These are phyloP conservation scores for Tetropium fuscum DNA, from an alignment of 2,888 invertebrate genomes.

Conservation along the genomic window DNA sequence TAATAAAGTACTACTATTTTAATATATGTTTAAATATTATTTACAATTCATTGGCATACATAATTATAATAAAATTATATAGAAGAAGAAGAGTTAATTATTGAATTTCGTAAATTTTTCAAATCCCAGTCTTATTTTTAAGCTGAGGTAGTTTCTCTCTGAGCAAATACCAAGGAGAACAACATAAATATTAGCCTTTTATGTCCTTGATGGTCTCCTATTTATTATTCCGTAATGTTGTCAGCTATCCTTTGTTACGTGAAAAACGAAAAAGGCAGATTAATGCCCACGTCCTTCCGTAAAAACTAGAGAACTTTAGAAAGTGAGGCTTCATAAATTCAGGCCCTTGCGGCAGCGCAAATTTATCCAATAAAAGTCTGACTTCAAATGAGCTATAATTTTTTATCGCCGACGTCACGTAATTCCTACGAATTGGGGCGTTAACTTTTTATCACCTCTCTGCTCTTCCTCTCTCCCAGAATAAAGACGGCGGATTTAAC, in stretches of 20 bases:
- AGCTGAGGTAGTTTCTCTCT: too few relatives aligned
- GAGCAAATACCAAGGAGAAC: too few relatives aligned
- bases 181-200: slow-evolving; percentile 16
- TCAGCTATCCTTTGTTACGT: slow-evolving; percentile 22
- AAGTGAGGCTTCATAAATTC: background rate
- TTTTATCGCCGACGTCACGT: slow-evolving; percentile 6
- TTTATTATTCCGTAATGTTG: slow-evolving; percentile 24
- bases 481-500: too few relatives aligned
- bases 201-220: slow-evolving; percentile 13
- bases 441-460: slow-evolving; percentile 11
- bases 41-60: too few relatives aligned
- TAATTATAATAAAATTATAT: too few relatives aligned
- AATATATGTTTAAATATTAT: too few relatives aligned
- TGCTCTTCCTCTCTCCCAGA: too few relatives aligned
- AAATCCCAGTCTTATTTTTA: too few relatives aligned
- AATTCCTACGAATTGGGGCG: slow-evolving; percentile 14
- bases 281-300: slow-evolving; percentile 15
- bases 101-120: too few relatives aligned
- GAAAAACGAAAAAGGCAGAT: slow-evolving; percentile 7
- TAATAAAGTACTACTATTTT: background rate
- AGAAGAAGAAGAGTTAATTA: too few relatives aligned
- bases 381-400: background rate
- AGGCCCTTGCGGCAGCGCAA: background rate
- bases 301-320: slow-evolving; percentile 16
- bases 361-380: slow-evolving; percentile 1